phyloP scores from a whole-genome alignment of 1,140 invertebrate genomes.

The Neodiprion fabricii region DNA sequence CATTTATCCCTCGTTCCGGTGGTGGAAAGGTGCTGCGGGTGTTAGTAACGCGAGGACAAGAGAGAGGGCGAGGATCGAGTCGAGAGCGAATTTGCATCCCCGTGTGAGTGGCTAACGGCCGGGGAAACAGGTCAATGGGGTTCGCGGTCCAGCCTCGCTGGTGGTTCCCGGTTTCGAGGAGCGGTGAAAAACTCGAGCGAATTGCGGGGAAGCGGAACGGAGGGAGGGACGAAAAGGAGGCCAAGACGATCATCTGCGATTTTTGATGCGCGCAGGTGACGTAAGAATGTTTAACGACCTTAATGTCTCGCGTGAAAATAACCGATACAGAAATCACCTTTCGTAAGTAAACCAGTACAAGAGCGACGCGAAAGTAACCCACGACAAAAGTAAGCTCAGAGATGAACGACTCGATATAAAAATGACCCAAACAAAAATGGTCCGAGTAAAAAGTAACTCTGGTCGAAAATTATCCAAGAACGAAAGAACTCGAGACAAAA shows the following conservation, averaged over 20 bases:
- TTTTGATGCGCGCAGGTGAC: background rate
- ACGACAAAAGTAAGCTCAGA: conserved; percentile 4
- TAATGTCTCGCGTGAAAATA: background rate
- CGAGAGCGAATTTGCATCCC: no score
- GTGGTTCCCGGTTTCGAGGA: background rate
- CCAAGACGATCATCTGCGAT: conserved; percentile 6
- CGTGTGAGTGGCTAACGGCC: no score
- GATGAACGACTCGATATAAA: background rate
- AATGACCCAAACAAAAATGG: no score
- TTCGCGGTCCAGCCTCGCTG: conserved; percentile 13
- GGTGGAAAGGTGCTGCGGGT: no score
- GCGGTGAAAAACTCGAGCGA: no score
- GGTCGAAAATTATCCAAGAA: no score
- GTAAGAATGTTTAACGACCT: background rate
- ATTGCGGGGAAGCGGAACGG: background rate
- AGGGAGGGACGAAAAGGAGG: background rate
- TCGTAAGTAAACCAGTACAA: background rate
- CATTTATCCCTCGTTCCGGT: background rate
- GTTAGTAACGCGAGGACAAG: no score
- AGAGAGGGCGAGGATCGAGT: no score
- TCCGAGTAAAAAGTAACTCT: no score
- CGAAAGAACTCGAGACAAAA: no score
- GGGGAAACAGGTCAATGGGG: background rate
- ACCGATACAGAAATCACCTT: background rate
- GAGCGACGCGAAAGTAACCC: background rate